A percentile compares a stretch with the other conserved stretches of the same genome.
Evolutionary conservation across 2,113 vertebrate species (phyloP).

Genomic region (Progne subis): DNA sequence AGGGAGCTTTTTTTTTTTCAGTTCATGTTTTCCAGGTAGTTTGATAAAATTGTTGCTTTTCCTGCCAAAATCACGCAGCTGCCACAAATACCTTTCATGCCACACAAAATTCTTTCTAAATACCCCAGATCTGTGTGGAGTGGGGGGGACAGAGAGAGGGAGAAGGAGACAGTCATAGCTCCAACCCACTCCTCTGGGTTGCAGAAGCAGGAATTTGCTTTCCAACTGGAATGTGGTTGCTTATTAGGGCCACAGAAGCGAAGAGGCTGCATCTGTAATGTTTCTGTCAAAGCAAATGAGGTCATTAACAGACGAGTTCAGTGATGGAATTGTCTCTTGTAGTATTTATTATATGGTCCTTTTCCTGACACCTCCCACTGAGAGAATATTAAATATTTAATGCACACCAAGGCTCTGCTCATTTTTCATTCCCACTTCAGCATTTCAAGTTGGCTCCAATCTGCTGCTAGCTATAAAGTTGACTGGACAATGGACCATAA

Average conservation of each 20-base stretch:
- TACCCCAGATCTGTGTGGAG: background rate
- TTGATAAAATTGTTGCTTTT: background rate
- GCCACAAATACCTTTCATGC: background rate
- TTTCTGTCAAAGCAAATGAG: constrained; percentile 81
- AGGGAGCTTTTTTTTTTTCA: background rate
- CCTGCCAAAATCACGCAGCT: background rate
- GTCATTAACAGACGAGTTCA: constrained; percentile 80
- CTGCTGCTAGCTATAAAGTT: constrained; percentile 72
- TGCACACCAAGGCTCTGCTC: constrained; percentile 72
- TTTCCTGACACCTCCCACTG: constrained; percentile 82
- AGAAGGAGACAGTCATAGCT: background rate
- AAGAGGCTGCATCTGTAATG: constrained; percentile 65
- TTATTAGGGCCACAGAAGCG: constrained; percentile 28
- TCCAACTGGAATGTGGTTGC: constrained; percentile 32
- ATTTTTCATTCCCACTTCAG: constrained; percentile 83
- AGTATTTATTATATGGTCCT: constrained; percentile 84
- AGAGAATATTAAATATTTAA: constrained; percentile 88
- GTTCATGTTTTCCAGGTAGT: background rate
- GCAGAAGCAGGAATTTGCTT: constrained; percentile 44
- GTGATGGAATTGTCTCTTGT: constrained; percentile 77
- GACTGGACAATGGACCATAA: constrained; percentile 73
- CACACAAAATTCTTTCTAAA: background rate
- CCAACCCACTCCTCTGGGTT: background rate
- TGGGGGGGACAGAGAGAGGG: background rate
- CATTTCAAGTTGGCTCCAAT: constrained; percentile 68